A percentile compares a stretch with the other conserved stretches of the same genome.
Evolutionary conservation across 2,113 vertebrate genomes (phyloP).

Genomic region (Catagonus wagneri): DNA sequence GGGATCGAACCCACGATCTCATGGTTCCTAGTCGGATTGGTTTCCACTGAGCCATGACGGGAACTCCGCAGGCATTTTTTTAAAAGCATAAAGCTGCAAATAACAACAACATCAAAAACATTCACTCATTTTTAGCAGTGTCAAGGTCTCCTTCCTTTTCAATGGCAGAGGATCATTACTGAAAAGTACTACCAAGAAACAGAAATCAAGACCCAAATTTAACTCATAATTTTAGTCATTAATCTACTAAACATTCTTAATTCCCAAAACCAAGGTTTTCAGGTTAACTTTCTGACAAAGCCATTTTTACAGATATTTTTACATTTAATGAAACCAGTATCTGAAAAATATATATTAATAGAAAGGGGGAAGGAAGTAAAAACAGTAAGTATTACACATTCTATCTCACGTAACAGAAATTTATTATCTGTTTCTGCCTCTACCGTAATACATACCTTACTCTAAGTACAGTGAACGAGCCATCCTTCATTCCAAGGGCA

Average conservation of each 20-base stretch:
- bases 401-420: neutral
- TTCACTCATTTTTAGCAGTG: neutral
- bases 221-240: slow-evolving; percentile 45
- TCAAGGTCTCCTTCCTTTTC: neutral
- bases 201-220: slow-evolving; percentile 9
- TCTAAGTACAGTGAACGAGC: slow-evolving; percentile 97
- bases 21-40: no score
- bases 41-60: no score
- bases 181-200: slow-evolving; percentile 43
- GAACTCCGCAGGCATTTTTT: neutral
- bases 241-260: slow-evolving; percentile 43
- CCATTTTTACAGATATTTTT: slow-evolving; percentile 48
- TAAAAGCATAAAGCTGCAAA: neutral
- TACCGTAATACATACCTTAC: slow-evolving; percentile 90
- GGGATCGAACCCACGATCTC: no score
- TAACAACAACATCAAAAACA: neutral
- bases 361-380: neutral
- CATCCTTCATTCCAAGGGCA: slow-evolving; percentile 98
- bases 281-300: slow-evolving; percentile 38
- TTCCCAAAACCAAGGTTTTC: neutral
- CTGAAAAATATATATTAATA: slow-evolving; percentile 3
- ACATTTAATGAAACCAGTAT: slow-evolving; percentile 30
- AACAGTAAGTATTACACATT: neutral
- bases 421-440: fast-evolving
- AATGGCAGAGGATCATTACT: neutral